Evolutionary conservation across 1,140 invertebrate genomes (phyloP), one percentile per base, ranked within the genome.

Genomic region (Bombus confusus): DNA sequence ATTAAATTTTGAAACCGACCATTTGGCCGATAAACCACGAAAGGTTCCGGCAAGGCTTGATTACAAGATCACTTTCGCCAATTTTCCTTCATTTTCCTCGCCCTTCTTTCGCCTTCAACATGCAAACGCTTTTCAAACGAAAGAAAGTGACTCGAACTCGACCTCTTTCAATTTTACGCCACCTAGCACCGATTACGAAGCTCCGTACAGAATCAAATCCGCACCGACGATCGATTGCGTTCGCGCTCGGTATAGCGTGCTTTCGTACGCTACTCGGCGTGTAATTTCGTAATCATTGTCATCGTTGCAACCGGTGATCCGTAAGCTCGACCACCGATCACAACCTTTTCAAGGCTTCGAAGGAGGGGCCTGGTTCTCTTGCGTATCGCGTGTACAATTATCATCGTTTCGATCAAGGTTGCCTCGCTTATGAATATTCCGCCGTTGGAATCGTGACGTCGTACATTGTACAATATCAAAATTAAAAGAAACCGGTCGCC

Each of bases 331-430:
- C 34, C 76, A 10, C 41, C 78, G 72, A 71, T 86, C 79, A n/a
- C 87, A 90, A 81, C 89, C 86, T 87, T 90, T 88, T 72, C 89
- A 89, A 89, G 83, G 86, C 77, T 87, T 86, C 85, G 77, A 69
- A 76, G 76, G 59, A 77, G 62, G 39, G 80, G 69, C 52, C 39
- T 2, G 22, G n/a, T 62, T 39, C 34, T 68, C 73, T 39, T 64
- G 34, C 82, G 79, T 87, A 86, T 76, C 83, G 72, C 73, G 86
- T 85, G 80, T 86, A 71, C 66, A 18, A 52, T 52, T 68, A 80
- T 76, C 75, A 88, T 73, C 69, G 57, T 74, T 39, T 13, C 69
- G 71, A 85, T 73, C 69, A 79, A 85, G 77, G 76, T 85, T 52
- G 62, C 39, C 76, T 18, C 57, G 76, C 68, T 41, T 73, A 85